Evolutionary conservation across 2,113 vertebrate species (phyloP), one percentile per base, ranked within the genome.

Genomic region (Daboia siamensis): DNA sequence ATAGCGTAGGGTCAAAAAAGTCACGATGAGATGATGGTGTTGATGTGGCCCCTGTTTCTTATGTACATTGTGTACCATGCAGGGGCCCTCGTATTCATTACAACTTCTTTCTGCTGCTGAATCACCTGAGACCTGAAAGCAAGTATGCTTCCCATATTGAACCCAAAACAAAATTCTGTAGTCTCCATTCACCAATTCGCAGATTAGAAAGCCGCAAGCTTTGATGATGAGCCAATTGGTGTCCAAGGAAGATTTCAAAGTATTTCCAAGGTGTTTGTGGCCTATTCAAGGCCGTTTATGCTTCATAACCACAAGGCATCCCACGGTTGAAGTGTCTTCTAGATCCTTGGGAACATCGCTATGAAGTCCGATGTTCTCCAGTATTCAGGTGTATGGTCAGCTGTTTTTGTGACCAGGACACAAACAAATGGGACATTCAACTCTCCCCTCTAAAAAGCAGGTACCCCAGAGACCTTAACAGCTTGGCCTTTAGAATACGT

Each of bases 131-230:
- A 85, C 39, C 10, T 10, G 23, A 20, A 24, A 6, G 5, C 8
- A 11, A 44, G 20, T 56, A 56, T 2, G 15, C 15, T 46, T 9
- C 44, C 44, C 13, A 44, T 15, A 56, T 56, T 7, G 20, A 23
- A 85, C 23, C 20, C 80, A 86, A 13, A 1, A 56, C 90, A 92
- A 4, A 87, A 55, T 12, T 0, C 3, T 69, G 91, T 86, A 90
- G 90, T 94, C 84, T 5, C 93, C 90, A 56, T 15, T n/a, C 61
- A 51, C 94, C 93, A 93, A 94, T 93, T 96, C 92, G 93, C 89
- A 8, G 24, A 64, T 9, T 90, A 80, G 92, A 90, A 91, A 90
- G 46, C 87, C 90, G 15, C 54, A 12, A 88, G 93, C 90, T 94
- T 93, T 51, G 89, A 88, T 9, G 48, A 51, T 57, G n/a, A 90